Evolutionary conservation across 2,888 invertebrate species (phyloP), one percentile per base, ranked within the genome.

Genomic region (Drosophila algonquin): DNA sequence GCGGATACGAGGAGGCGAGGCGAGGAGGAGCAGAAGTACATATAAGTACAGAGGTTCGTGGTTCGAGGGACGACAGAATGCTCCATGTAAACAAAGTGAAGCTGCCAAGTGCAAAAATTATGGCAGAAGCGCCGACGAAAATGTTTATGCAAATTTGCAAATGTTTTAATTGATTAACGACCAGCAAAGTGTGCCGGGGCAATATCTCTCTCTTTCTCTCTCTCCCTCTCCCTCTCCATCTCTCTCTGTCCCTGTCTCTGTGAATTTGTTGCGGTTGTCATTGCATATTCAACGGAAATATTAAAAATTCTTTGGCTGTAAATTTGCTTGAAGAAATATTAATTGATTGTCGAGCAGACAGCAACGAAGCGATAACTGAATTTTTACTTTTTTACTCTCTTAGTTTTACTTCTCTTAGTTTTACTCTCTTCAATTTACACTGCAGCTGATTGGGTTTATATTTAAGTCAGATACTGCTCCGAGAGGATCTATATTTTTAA

Each of bases 101-200:
- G n/a, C 56, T 52, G 27, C 58, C 81, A 75, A 81, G 80, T 79
- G 79, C 61, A 75, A 62, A 78, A 84, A 77, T 72, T 32, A 76
- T 76, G 73, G 68, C 81, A 71, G 56, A 35, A 48, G 53, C 62
- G 59, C 60, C 57, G 56, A 16, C 70, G 30, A 71, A 73, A 68
- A 61, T 75, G 71, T 75, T 80, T 82, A 87, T 85, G 82, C 79
- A 80, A 85, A 85, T 85, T 77, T 45, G 46, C 21, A 63, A 81
- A 71, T 73, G 54, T 74, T 75, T 82, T 73, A 80, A 79, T 80
- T 81, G 80, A 80, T 80, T 75, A 84, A 82, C 80, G 76, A 75
- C 61, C 74, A 59, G 75, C 63, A 63, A 75, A 79, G 79, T 71
- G 80, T 83, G 78, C 78, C 78, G 57, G 57, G 21, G 21, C 40